These are phyloP conservation scores for Danionella cerebrum DNA, from an alignment of 2,113 vertebrate species.

Conservation along the genomic window DNA sequence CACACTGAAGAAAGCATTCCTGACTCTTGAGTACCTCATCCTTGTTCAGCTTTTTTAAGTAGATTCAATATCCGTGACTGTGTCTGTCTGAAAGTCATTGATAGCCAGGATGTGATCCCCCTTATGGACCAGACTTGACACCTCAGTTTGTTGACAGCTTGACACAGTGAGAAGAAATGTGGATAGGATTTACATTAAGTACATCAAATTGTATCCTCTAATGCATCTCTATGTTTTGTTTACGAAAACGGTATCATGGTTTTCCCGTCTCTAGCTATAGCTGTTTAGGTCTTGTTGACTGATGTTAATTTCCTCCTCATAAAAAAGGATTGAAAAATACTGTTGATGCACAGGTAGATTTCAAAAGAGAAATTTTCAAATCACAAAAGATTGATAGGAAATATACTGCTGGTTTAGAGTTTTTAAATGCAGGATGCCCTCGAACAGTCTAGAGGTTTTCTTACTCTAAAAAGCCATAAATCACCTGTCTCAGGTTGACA, in stretches of 20 bases:
- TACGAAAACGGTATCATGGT: conserved; percentile 63
- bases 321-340: background rate
- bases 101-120: conserved; percentile 78
- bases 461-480: background rate
- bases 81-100: conserved; percentile 71
- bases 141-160: conserved; percentile 59
- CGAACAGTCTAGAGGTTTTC: too few species aligned
- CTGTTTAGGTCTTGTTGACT: conserved; percentile 58
- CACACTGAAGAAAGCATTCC: background rate
- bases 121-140: conserved; percentile 69
- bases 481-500: background rate
- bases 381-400: background rate
- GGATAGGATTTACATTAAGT: background rate
- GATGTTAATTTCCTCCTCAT: conserved; percentile 48
- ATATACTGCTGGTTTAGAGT: background rate
- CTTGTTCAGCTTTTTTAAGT: conserved; percentile 63
- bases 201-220: too few species aligned
- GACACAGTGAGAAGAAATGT: conserved; percentile 56
- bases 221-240: background rate
- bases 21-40: conserved; percentile 59
- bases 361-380: background rate
- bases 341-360: background rate
- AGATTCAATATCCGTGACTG: conserved; percentile 64
- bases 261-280: conserved; percentile 61
- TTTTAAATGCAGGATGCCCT: background rate